Base-by-base conservation (phyloP, 2,888 invertebrate genomes). In the Cephus sareptanus region DNA sequence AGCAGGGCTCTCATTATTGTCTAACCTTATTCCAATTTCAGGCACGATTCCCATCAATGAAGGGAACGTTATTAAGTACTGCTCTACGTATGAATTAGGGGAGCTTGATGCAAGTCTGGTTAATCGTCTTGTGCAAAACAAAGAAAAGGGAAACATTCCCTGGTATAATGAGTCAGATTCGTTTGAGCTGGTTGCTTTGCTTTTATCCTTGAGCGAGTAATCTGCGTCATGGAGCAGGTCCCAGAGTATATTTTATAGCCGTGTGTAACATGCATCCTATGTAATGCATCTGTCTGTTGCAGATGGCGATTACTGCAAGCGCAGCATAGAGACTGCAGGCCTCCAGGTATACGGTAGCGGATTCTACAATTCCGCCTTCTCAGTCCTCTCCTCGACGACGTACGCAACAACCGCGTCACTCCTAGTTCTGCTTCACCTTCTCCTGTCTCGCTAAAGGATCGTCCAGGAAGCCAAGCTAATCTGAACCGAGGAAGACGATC, bases 231-330 rank as follows among this genome's bases (percentile, higher is more conserved):
- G 56, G 56, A 56, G 2, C 23, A 2, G 2, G 56, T 56, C 56
- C 23, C 56, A 9, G 56, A 56, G 23, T 56, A 56, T 56, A 23
- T 23, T 56, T 56, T 56, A 23, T 15, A 56, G 23, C 23, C 23
- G 56, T 9, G 56, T 56, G 23, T 56, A 9, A 56, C 56, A 56
- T 56, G 56, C 56, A 56, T 56, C 56, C 23, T 23, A 31, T 71
- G 71, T 34, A 30, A 11, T 74, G 68, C n/a, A 34, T 30, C n/a
- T 73, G 74, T 85, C 86, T 77, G n/a, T 87, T 88, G 15, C 88
- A 93, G 93, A 97, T 87, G 97, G 97, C 1, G 97, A 97, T 90
- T 97, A 97, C 89, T 97, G 97, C 92, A 97, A 97, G 86, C 95
- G 96, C 84, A 97, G 97, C 89, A 96, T 97, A 85, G 96, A 97